phyloP scores from a whole-genome alignment of 2,888 invertebrate genomes.

The Smittia sp. region DNA sequence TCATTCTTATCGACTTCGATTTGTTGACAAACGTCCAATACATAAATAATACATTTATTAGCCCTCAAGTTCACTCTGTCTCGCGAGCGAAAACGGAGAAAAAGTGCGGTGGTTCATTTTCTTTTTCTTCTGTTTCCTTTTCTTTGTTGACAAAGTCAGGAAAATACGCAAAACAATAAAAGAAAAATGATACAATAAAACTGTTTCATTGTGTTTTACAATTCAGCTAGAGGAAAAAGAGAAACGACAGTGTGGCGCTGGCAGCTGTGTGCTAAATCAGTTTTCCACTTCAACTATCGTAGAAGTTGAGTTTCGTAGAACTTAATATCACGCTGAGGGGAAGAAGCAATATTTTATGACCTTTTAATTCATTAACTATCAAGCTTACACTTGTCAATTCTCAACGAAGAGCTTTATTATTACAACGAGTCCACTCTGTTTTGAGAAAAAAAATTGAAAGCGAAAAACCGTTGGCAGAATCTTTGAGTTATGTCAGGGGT shows the following conservation, averaged over 20 bases:
- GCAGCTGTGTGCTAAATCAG: no score
- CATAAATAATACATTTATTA: slow-evolving; percentile 41
- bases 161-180: slow-evolving; percentile 28
- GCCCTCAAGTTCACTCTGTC: slow-evolving; percentile 13
- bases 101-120: background rate
- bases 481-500: background rate
- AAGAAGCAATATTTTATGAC: background rate
- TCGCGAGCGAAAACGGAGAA: background rate
- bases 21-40: slow-evolving; percentile 31
- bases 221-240: slow-evolving; percentile 14
- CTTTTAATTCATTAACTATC: no score
- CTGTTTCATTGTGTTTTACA: slow-evolving; percentile 31
- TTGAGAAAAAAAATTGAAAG: background rate
- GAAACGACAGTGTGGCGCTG: background rate
- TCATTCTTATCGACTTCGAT: slow-evolving; percentile 17
- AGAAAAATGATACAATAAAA: slow-evolving; percentile 36
- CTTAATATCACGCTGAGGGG: background rate
- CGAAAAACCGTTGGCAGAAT: background rate
- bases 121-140: background rate
- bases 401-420: no score
- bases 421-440: no score
- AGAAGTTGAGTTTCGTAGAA: no score
- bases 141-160: background rate
- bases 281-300: no score
- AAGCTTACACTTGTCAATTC: no score